Base-by-base conservation (phyloP, 2,888 invertebrate genomes). In the Saturnia japonica region DNA sequence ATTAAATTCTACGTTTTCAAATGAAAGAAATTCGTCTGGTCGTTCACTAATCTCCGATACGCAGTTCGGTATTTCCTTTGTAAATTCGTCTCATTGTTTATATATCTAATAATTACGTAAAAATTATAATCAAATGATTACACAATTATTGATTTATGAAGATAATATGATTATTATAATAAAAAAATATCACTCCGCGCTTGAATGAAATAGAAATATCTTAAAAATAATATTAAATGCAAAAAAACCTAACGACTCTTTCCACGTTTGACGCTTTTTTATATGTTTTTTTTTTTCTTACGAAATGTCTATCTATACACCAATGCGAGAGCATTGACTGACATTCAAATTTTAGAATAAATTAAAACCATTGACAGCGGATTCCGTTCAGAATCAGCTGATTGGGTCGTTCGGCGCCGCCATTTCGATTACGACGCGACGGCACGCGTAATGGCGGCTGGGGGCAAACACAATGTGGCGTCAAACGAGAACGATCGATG, bases 351-450 rank as follows among this genome's bases (percentile, higher is more conserved):
- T 88, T 88, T 86, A 77, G 80, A 74, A 75, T 80, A 77, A 75
- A 75, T 80, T 78, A 76, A 82, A 80, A 85, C 91, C 90, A 90
- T 84, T 82, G 78, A 78, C 90, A 86, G 87, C 87, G 78, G 88
- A 86, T 91, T 91, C 90, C 73, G 70, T 72, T 75, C 78, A 80
- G 89, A 92, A 91, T 85, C 86, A 77, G 88, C 88, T 81, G 91
- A 84, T 88, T 88, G 92, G 91, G 78, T 88, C 89, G 91, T 90
- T 91, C 90, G 90, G 84, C 77, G 85, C 87, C 87, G 88, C 90
- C 91, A 87, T 84, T 73, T 83, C 80, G 77, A 69, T 71, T 22
- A 22, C 9, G 47, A 19, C 45, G 54, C 60, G 67, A 28, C 57
- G 25, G 6, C 72, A 45, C 72, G 78, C 86, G 82, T 85, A 80